Evolutionary conservation across 2,797 vertebrate genomes (phyloP).

Genomic region (Protosalanx chinensis): DNA sequence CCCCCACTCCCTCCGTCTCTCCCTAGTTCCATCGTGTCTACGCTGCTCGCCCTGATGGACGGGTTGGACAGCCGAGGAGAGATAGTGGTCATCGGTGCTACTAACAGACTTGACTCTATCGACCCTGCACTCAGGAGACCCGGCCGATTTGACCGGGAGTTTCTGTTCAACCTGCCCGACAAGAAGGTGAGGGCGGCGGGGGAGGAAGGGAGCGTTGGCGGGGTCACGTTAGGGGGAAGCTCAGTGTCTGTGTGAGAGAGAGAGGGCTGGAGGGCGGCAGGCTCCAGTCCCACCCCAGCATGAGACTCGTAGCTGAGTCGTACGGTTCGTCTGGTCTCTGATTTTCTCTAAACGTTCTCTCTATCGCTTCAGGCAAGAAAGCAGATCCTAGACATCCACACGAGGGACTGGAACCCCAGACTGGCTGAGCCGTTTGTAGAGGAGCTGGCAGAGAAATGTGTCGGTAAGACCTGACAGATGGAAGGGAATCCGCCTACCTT

Average conservation of each 20-base stretch:
- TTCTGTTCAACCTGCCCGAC: slow-evolving; percentile 97
- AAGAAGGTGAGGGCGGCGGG: slow-evolving; percentile 79
- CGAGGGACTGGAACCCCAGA: slow-evolving; percentile 95
- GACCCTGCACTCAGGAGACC: slow-evolving; percentile 99
- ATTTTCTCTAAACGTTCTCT: slow-evolving; percentile 19
- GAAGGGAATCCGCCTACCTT: neutral
- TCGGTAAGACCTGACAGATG: slow-evolving; percentile 79
- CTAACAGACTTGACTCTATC: slow-evolving; percentile 99
- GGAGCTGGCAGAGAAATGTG: slow-evolving; percentile 98
- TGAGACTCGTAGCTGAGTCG: neutral
- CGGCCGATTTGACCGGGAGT: slow-evolving; percentile 98
- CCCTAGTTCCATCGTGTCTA: slow-evolving; percentile 96
- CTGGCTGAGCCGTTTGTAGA: slow-evolving; percentile 90
- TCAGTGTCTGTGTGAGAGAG: neutral
- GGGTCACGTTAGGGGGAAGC: too few species aligned
- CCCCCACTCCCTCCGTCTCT: slow-evolving; percentile 7
- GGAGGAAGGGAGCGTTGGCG: too few species aligned
- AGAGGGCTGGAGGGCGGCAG: neutral
- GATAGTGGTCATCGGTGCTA: slow-evolving; percentile 99
- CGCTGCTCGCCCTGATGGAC: slow-evolving; percentile 97
- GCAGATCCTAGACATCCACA: slow-evolving; percentile 98
- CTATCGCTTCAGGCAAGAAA: slow-evolving; percentile 85
- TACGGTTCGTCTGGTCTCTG: neutral
- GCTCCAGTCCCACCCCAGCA: neutral
- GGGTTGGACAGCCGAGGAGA: slow-evolving; percentile 98